Conservation (phyloP, 2,797 vertebrate species). For the Acrossocheilus wenchowensis region DNA sequence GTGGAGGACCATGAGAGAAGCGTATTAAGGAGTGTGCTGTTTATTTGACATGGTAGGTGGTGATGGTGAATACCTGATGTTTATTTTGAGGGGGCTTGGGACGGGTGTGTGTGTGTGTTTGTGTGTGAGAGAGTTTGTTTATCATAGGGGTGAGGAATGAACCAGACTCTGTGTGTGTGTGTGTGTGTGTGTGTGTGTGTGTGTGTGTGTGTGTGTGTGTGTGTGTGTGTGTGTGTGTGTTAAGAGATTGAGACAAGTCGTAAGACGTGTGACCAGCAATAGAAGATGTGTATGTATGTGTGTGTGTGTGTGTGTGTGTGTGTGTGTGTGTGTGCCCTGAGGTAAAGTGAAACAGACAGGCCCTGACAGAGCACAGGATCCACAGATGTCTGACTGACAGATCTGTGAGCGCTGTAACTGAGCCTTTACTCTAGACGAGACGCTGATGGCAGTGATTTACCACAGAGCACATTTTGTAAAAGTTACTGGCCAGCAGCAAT, state of each 20-base stretch:
- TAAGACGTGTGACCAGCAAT: conserved; percentile 25
- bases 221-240: neutral
- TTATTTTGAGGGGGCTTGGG: conserved; percentile 48
- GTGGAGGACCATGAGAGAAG: conserved; percentile 20
- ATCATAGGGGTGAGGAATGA: conserved; percentile 22
- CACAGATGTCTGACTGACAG: conserved; percentile 45
- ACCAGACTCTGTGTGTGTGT: neutral
- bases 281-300: neutral
- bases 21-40: conserved; percentile 4
- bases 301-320: neutral
- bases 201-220: neutral
- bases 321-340: neutral
- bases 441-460: conserved; percentile 12
- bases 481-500: conserved; percentile 8
- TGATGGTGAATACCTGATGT: conserved; percentile 33
- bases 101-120: conserved; percentile 23
- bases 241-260: conserved; percentile 34
- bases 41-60: conserved; percentile 50
- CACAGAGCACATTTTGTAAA: conserved; percentile 11
- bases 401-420: conserved; percentile 38
- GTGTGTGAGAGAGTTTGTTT: conserved; percentile 49
- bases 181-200: neutral
- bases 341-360: conserved; percentile 34
- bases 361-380: conserved; percentile 40
- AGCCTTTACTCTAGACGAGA: conserved; percentile 28